Percentiles rank a stretch among this genome's conserved stretches.
phyloP scores from a whole-genome alignment of 2,888 invertebrate genomes.

The Megalurothrips usitatus region DNA sequence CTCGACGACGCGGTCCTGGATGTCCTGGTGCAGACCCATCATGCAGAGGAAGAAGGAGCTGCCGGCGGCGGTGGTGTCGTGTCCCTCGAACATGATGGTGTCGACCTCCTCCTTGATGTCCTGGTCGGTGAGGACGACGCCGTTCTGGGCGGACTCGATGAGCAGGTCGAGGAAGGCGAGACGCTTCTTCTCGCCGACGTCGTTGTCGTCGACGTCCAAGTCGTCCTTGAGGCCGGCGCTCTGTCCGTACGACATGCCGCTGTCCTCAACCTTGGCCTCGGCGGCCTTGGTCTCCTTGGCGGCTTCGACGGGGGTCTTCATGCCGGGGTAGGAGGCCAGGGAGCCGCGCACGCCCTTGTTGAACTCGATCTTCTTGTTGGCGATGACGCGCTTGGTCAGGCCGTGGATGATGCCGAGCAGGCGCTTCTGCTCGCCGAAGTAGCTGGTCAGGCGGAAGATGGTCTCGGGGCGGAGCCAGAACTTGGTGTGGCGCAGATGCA shows the following conservation, averaged over 20 bases:
- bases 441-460: constrained; percentile 69
- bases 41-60: constrained; percentile 81
- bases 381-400: constrained; percentile 66
- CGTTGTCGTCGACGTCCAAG: constrained; percentile 76
- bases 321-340: constrained; percentile 37
- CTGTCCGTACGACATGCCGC: constrained; percentile 58
- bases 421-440: constrained; percentile 69
- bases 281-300: neutral
- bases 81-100: constrained; percentile 86
- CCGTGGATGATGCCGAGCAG: constrained; percentile 73
- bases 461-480: constrained; percentile 73
- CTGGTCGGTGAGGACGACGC: constrained; percentile 65
- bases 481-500: constrained; percentile 76
- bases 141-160: constrained; percentile 77
- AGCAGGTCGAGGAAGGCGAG: constrained; percentile 84
- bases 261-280: constrained; percentile 30
- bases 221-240: constrained; percentile 71
- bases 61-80: constrained; percentile 80
- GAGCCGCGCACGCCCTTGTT: constrained; percentile 43
- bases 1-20: constrained; percentile 70
- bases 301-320: constrained; percentile 36
- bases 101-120: constrained; percentile 84
- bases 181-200: constrained; percentile 75
- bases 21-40: constrained; percentile 72
- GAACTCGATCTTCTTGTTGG: constrained; percentile 21